Evolutionary conservation across 2,113 vertebrate genomes (phyloP), one percentile per base, ranked within the genome.

Genomic region (Cyphomyrus plagiostoma): DNA sequence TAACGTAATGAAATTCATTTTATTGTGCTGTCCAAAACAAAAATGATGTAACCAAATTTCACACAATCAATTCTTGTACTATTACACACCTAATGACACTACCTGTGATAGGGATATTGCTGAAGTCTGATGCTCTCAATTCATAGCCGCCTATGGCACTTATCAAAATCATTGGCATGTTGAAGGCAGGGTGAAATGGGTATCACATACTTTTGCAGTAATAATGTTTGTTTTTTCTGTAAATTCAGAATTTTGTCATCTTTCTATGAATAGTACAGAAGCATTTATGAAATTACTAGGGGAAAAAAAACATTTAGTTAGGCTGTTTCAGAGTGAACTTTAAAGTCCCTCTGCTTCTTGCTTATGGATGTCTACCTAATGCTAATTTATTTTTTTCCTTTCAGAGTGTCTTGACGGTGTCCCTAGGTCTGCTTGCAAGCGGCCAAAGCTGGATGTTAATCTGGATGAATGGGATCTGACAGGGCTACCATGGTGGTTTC

Each of bases 401-500:
- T 89, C 70, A 96, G 96, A 96, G 89, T 96, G 95, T 35, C 91
- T 94, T 48, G 96, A 97, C 86, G 96, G 94, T 56, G 89, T 96
- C 62, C 93, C 94, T n/a, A 93, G 94, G 49, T 95, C 95, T 90
- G 95, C 95, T 74, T 95, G 94, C 92, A 98, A 98, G 91, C 96
- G 97, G 9, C 96, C 97, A 91, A 97, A 97, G 90, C 94, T 98
- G 90, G 98, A 99, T 88, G 95, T 98, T 42, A 95, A 96, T 89
- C 96, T 99, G 92, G 98, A 99, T 89, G 98, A 99, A 17, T 99
- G 98, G 98, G 98, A 99, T 91, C 95, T 98, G 89, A 97, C 98
- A 23, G 98, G 98, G 89, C 94, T 99, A 93, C 98, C 98, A 7
- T 99, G 98, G 98, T 99, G 98, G 98, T 99, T 99, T 96, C 95